Conservation (phyloP, 2,888 invertebrate species). For the Raillietiella orientalis region DNA sequence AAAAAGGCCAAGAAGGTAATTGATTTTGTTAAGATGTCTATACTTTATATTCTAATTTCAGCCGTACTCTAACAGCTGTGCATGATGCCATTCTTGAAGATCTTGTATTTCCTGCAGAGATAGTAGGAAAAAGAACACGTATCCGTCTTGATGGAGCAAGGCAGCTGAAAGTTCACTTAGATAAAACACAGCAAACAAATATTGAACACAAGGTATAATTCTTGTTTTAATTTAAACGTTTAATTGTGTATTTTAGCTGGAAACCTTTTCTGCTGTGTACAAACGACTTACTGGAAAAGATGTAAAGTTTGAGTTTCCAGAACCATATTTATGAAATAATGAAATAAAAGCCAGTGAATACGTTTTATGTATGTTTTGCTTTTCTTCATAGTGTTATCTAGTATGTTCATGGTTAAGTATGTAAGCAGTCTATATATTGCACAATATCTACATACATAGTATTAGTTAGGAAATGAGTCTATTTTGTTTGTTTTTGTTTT, state of each 20-base stretch:
- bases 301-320: slow-evolving; percentile 96
- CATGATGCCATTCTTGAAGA: slow-evolving; percentile 93
- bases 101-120: slow-evolving; percentile 92
- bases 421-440: too few species aligned
- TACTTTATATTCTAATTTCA: too few species aligned
- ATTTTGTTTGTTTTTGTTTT: too few species aligned
- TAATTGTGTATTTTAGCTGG: slow-evolving; percentile 32
- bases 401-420: too few species aligned
- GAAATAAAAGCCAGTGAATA: too few species aligned
- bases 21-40: too few species aligned
- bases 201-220: slow-evolving; percentile 80
- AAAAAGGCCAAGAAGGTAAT: slow-evolving; percentile 31
- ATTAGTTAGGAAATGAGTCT: too few species aligned
- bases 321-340: slow-evolving; percentile 81
- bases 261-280: slow-evolving; percentile 92
- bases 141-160: slow-evolving; percentile 85
- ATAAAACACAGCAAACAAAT: slow-evolving; percentile 92
- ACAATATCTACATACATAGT: too few species aligned
- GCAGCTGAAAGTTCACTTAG: slow-evolving; percentile 85
- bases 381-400: too few species aligned
- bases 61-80: slow-evolving; percentile 78
- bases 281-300: slow-evolving; percentile 96
- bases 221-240: background rate
- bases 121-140: slow-evolving; percentile 89
- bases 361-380: too few species aligned